Evolutionary conservation across 2,888 invertebrate species (phyloP).

Genomic region (Andrena bicolor): DNA sequence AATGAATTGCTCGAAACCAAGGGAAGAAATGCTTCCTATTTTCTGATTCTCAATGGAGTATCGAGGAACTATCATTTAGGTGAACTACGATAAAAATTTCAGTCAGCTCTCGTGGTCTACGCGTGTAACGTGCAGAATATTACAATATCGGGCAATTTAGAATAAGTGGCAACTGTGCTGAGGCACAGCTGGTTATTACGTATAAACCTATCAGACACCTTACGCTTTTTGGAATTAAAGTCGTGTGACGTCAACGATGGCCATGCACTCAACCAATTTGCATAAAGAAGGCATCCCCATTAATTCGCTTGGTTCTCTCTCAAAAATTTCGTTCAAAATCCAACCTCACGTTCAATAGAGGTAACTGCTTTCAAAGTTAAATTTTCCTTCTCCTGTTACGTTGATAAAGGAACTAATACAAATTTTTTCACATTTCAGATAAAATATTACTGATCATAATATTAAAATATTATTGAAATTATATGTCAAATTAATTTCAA

Average conservation of each 20-base stretch:
- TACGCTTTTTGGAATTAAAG: slow-evolving; percentile 52
- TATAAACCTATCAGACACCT: slow-evolving; percentile 37
- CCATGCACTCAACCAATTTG: slow-evolving; percentile 59
- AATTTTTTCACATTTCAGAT: no score
- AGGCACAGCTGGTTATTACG: slow-evolving; percentile 25
- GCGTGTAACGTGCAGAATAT: neutral
- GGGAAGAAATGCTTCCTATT: no score
- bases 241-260: slow-evolving; percentile 48
- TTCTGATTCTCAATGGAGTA: neutral
- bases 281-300: slow-evolving; percentile 43
- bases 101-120: neutral
- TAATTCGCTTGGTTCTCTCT: slow-evolving; percentile 1
- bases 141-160: slow-evolving; percentile 29
- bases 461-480: no score
- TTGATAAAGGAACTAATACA: no score
- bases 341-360: no score
- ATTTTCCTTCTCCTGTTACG: no score
- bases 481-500: no score
- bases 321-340: neutral
- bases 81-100: slow-evolving; percentile 12
- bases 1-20: neutral
- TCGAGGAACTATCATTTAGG: neutral
- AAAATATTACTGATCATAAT: no score
- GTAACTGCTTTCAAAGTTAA: no score
- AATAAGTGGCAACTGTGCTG: slow-evolving; percentile 27